Percentiles rank a stretch among this genome's conserved stretches.
These are phyloP conservation scores for Melinaea menophilus DNA, from an alignment of 2,888 invertebrate genomes.

Conservation along the genomic window DNA sequence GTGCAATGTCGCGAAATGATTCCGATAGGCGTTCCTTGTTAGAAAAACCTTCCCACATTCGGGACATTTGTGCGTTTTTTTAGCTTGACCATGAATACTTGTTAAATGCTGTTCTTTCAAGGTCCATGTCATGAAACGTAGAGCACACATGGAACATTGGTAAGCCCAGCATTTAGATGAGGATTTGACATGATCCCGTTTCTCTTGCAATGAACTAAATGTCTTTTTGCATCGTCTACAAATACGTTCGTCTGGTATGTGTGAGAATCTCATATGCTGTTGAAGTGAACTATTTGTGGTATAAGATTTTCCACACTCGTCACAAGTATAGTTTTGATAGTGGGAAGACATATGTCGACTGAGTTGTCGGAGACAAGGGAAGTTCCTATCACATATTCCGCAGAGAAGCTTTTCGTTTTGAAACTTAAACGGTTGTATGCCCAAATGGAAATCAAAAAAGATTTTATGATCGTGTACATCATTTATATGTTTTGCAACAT, in stretches of 20 bases:
- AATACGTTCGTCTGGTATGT: conserved; percentile 35
- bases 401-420: conserved; percentile 40
- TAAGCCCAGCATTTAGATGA: conserved; percentile 43
- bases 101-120: conserved; percentile 42
- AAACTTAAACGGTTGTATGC: conserved; percentile 46
- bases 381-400: conserved; percentile 42
- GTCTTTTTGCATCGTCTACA: conserved; percentile 44
- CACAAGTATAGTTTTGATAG: conserved; percentile 46
- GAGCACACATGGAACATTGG: conserved; percentile 41
- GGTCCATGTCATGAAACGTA: conserved; percentile 43
- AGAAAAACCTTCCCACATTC: conserved; percentile 44
- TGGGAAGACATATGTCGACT: conserved; percentile 49
- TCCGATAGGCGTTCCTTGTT: conserved; percentile 35
- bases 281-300: conserved; percentile 37
- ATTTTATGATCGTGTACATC: conserved; percentile 38
- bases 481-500: conserved; percentile 42
- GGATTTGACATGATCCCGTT: conserved; percentile 38
- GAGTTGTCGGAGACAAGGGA: conserved; percentile 41
- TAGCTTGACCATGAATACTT: conserved; percentile 38
- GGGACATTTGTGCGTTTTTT: conserved; percentile 40
- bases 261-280: conserved; percentile 39
- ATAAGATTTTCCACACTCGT: conserved; percentile 48
- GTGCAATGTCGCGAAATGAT: conserved; percentile 44
- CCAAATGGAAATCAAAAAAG: conserved; percentile 39
- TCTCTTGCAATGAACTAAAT: conserved; percentile 39